phyloP scores from a whole-genome alignment of 2,888 invertebrate genomes.

The Halocaridina rubra region DNA sequence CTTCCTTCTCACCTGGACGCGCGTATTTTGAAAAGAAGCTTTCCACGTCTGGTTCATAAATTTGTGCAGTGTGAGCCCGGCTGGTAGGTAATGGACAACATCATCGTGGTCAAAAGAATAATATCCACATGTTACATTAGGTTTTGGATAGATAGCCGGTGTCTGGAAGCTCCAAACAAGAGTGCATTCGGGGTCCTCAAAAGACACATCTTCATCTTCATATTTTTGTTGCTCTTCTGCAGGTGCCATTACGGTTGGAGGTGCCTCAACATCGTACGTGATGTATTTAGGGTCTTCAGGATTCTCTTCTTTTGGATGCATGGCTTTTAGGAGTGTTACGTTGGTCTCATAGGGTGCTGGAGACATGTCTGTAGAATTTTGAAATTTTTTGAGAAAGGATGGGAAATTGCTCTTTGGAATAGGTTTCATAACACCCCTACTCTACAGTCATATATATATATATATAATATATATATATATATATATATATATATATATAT shows the following conservation, averaged over 20 bases:
- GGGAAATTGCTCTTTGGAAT: neutral
- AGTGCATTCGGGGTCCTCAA: conserved; percentile 46
- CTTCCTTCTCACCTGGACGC: conserved; percentile 41
- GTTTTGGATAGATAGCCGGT: conserved; percentile 56
- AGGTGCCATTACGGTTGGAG: neutral
- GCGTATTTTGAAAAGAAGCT: conserved; percentile 43
- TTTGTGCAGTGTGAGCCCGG: conserved; percentile 54
- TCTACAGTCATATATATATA: neutral
- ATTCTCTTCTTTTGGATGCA: neutral
- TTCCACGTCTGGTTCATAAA: conserved; percentile 54
- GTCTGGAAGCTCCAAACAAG: conserved; percentile 57
- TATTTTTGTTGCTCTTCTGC: neutral
- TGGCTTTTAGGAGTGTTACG: neutral
- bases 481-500: neutral
- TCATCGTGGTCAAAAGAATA: conserved; percentile 52
- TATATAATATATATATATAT: neutral
- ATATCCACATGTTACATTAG: conserved; percentile 58
- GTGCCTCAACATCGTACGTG: neutral
- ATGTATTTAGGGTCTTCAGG: neutral
- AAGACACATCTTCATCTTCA: neutral
- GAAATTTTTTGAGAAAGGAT: neutral
- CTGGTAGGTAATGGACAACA: conserved; percentile 39
- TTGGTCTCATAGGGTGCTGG: neutral
- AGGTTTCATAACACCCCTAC: neutral
- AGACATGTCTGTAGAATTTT: neutral